A percentile compares a stretch with the other conserved stretches of the same genome.
phyloP scores from a whole-genome alignment of 64 coral and sea anemone genomes.

The Acropora yongei region DNA sequence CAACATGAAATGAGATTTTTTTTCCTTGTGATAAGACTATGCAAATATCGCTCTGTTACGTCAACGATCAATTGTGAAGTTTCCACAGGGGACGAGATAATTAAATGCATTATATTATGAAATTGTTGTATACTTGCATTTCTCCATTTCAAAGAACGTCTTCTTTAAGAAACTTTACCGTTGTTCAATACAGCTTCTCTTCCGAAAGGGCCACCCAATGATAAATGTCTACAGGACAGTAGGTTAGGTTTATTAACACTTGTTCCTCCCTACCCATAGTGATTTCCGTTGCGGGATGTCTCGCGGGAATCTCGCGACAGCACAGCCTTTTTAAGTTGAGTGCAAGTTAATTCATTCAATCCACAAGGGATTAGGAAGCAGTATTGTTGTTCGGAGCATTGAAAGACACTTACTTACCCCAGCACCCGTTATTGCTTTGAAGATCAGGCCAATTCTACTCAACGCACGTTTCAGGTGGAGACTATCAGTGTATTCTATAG shows the following conservation, averaged over 20 bases:
- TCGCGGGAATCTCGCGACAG: constrained; percentile 4
- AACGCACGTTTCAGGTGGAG: no score
- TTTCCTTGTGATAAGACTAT: constrained; percentile 17
- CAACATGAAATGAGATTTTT: constrained; percentile 10
- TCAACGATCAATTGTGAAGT: not conserved
- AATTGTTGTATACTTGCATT: not conserved
- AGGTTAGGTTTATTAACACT: not conserved
- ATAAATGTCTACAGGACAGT: not conserved
- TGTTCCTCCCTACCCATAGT: not conserved
- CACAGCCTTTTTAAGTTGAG: not conserved
- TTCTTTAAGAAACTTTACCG: not conserved
- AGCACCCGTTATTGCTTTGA: not conserved
- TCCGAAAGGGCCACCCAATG: not conserved
- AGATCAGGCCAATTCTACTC: not conserved
- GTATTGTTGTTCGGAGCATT: not conserved
- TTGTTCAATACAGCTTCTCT: not conserved
- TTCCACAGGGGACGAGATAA: not conserved
- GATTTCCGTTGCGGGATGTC: constrained; percentile 13
- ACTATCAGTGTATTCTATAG: no score
- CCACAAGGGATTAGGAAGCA: no score
- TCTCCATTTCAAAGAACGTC: not conserved
- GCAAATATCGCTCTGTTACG: no score
- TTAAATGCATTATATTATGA: not conserved
- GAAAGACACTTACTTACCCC: not conserved
- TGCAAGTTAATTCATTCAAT: no score